phyloP scores from a whole-genome alignment of 2,113 vertebrate species.

The Propithecus coquereli region DNA sequence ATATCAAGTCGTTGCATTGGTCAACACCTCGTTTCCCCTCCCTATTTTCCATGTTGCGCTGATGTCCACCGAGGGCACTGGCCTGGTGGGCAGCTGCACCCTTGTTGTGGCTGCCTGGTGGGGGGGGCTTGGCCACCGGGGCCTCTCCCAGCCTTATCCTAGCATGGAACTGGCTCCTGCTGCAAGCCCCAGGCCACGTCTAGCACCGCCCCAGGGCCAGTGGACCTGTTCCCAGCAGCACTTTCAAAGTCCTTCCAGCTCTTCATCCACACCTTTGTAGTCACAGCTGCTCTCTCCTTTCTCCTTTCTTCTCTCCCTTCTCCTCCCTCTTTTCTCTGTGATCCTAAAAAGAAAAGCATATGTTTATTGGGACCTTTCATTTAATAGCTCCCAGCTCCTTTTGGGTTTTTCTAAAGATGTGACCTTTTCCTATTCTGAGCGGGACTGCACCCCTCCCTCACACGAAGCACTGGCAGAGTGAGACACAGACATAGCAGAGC shows the following conservation, averaged over 20 bases:
- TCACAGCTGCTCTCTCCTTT: background rate
- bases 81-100: background rate
- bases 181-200: background rate
- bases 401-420: background rate
- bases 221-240: background rate
- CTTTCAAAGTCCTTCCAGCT: background rate
- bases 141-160: background rate
- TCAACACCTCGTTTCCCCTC: background rate
- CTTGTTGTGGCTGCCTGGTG: too few species aligned
- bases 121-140: too few species aligned
- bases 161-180: too few species aligned
- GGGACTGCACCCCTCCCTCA: background rate
- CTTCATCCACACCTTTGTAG: background rate
- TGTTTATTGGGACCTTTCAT: background rate
- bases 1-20: background rate
- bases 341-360: background rate
- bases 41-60: accelerated
- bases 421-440: background rate
- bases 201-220: background rate
- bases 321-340: background rate
- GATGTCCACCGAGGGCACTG: background rate
- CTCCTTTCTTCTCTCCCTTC: background rate
- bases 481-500: background rate
- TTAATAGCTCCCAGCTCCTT: background rate
- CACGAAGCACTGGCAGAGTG: background rate